Evolutionary conservation across 1,140 invertebrate genomes (phyloP).

Genomic region (Agrypnia vestita): DNA sequence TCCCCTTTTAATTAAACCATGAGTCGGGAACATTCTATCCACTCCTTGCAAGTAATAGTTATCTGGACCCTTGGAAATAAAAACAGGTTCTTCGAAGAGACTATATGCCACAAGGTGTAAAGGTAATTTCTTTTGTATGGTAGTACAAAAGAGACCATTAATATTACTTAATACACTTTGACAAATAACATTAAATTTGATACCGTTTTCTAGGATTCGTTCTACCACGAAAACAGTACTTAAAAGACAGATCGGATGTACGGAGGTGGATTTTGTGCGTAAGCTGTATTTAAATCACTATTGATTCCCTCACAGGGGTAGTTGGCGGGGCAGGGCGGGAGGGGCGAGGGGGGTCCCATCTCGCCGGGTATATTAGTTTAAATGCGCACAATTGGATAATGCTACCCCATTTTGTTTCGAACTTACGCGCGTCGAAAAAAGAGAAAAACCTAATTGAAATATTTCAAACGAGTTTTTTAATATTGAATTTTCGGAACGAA

Average conservation of each 20-base stretch:
- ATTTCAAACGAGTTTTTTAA: constrained; percentile 42
- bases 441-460: constrained; percentile 37
- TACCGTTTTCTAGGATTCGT: neutral
- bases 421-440: constrained; percentile 23
- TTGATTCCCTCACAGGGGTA: constrained; percentile 52
- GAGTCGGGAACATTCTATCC: no score
- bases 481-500: constrained; percentile 10
- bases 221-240: neutral
- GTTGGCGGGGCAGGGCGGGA: constrained; percentile 15
- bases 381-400: constrained; percentile 59
- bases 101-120: no score
- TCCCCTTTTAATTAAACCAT: no score
- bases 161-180: no score
- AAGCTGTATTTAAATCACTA: constrained; percentile 62
- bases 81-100: no score
- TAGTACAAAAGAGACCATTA: no score
- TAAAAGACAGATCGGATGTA: constrained; percentile 55
- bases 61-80: no score
- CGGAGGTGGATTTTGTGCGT: constrained; percentile 58
- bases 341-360: constrained; percentile 9
- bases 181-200: no score
- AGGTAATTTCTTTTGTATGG: no score
- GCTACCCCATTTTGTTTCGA: constrained; percentile 11
- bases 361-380: constrained; percentile 57
- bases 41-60: no score